Base-by-base conservation (phyloP, 1,140 invertebrate species). In the Samia ricini region DNA sequence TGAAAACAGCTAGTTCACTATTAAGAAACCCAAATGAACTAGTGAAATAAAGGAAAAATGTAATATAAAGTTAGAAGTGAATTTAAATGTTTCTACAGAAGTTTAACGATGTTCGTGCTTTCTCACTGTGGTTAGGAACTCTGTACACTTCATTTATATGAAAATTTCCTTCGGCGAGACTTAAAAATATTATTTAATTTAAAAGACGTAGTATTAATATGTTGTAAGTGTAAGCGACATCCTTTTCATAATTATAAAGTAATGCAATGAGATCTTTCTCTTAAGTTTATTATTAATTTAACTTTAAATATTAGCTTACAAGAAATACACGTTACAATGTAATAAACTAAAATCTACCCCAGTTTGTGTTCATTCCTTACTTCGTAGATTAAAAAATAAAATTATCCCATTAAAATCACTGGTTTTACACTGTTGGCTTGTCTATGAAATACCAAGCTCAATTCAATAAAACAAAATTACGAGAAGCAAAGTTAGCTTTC, bases 401-500 rank as follows among this genome's bases (percentile, higher is more conserved):
- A n/a, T n/a, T n/a, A n/a, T 12, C 4, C 1, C n/a, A 15, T 42
- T 42, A 42, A 42, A 42, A 42, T 42, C 33, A 42, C 10, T 42
- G 33, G 33, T 42, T n/a, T n/a, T n/a, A 4, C 3, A 42, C 33
- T 42, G 7, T 42, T 42, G 33, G 33, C n/a, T 15, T 42, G 33
- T 15, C 33, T 42, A 42, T 42, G 33, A 42, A 22, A 33, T 26
- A 26, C 26, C 42, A n/a, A 24, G 24, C 49, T 59, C 21, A 59
- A 71, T 69, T 69, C 69, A 77, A 64, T 63, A 71, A 71, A 77
- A 82, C 77, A 79, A 68, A 74, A 76, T 72, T 71, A 71, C 74
- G 73, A 63, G 71, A 66, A 63, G 60, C 49, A 76, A 71, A 81
- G 74, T 79, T 73, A 86, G 86, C 69, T 85, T 80, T 72, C 79